A percentile compares a stretch with the other conserved stretches of the same genome.
Conservation (phyloP, 2,888 invertebrate species). For the Drosophila affinis region DNA sequence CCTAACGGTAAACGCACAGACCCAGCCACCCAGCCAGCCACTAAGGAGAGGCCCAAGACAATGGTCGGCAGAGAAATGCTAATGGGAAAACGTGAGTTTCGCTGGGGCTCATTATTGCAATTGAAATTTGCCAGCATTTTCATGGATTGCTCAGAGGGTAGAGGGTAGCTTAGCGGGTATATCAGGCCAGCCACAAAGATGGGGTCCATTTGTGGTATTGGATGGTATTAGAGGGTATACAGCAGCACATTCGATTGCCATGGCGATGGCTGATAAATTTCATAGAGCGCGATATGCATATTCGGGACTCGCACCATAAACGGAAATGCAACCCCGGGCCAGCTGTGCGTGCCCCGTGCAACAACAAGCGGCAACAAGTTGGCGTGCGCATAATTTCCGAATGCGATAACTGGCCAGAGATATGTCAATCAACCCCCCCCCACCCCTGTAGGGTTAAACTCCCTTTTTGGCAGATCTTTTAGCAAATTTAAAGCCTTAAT, state of each 20-base stretch:
- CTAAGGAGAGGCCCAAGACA: constrained; percentile 18
- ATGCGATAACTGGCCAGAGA: constrained; percentile 39
- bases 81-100: constrained; percentile 72
- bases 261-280: constrained; percentile 64
- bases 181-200: background rate
- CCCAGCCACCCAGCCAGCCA: background rate
- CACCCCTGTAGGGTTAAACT: background rate
- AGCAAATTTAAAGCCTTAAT: constrained; percentile 7
- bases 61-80: constrained; percentile 51
- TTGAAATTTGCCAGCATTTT: constrained; percentile 53
- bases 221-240: constrained; percentile 5
- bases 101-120: constrained; percentile 69
- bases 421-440: constrained; percentile 37
- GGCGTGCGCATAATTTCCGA: constrained; percentile 40
- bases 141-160: background rate
- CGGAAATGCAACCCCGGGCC: constrained; percentile 64
- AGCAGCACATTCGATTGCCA: background rate
- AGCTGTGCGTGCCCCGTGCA: constrained; percentile 45
- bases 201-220: too few species aligned
- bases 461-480: constrained; percentile 22
- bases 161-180: constrained; percentile 4
- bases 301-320: constrained; percentile 55
- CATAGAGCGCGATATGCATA: constrained; percentile 64
- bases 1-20: constrained; percentile 51
- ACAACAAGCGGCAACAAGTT: constrained; percentile 53